Conservation (phyloP, 1,140 invertebrate genomes). For the Eurosta solidaginis region DNA sequence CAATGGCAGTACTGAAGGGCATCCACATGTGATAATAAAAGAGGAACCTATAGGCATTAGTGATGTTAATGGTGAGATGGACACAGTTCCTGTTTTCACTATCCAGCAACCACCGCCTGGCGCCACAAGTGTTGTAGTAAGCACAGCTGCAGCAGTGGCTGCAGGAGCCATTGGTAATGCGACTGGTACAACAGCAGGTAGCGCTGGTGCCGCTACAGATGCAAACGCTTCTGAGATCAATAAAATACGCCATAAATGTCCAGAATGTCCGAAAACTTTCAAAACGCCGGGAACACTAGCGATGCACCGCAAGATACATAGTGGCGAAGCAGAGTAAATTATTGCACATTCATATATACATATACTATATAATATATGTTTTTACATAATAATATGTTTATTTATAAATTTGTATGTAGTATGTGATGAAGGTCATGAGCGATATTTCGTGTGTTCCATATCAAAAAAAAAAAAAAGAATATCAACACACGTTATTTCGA, state of each 20-base stretch:
- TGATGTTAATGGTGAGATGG: slow-evolving; percentile 47
- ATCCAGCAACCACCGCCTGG: slow-evolving; percentile 53
- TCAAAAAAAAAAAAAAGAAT: no score
- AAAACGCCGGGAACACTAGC: slow-evolving; percentile 56
- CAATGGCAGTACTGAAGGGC: slow-evolving; percentile 47
- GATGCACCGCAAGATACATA: slow-evolving; percentile 58
- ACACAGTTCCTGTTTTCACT: slow-evolving; percentile 53
- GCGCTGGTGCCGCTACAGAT: background rate
- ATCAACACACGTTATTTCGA: no score
- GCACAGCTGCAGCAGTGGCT: slow-evolving; percentile 43
- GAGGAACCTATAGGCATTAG: slow-evolving; percentile 52
- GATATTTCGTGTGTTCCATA: no score
- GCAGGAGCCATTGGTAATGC: slow-evolving; percentile 29
- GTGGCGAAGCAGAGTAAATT: slow-evolving; percentile 60
- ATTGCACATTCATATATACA: slow-evolving; percentile 32
- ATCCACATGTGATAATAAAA: slow-evolving; percentile 57
- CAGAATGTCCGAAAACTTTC: slow-evolving; percentile 56
- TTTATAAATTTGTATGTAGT: background rate
- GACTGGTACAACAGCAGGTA: slow-evolving; percentile 1
- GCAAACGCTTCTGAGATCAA: slow-evolving; percentile 42
- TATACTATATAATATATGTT: slow-evolving; percentile 8
- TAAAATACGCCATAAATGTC: slow-evolving; percentile 58
- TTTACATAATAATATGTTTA: slow-evolving; percentile 10
- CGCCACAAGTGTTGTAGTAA: slow-evolving; percentile 49
- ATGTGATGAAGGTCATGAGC: background rate